Evolutionary conservation across 92 coral and sea anemone species (phyloP).

Genomic region (Blastomussa wellsi): DNA sequence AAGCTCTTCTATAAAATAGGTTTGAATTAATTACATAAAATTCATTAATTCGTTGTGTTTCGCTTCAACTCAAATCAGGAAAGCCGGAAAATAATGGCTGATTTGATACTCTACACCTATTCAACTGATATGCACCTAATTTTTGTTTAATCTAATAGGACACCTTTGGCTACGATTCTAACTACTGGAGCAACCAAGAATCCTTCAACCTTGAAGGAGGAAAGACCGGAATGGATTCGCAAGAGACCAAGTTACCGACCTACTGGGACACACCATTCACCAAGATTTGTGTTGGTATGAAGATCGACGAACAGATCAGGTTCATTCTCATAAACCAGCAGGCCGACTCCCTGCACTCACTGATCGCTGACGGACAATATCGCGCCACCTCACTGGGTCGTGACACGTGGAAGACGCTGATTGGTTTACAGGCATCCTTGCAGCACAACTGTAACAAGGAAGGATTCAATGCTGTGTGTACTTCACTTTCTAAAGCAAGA

Average conservation of each 20-base stretch:
- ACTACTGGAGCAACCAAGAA: not conserved
- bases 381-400: not conserved
- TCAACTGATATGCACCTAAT: too few species aligned
- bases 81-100: too few species aligned
- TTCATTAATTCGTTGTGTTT: too few species aligned
- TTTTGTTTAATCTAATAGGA: not conserved
- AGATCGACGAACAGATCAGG: not conserved
- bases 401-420: not conserved
- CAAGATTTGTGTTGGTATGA: slow-evolving; percentile 28
- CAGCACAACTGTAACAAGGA: not conserved
- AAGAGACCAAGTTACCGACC: slow-evolving; percentile 24
- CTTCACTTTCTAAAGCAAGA: not conserved
- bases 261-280: slow-evolving; percentile 21
- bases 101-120: too few species aligned
- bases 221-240: not conserved
- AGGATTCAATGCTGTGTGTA: not conserved
- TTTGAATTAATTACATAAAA: too few species aligned
- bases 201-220: not conserved
- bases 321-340: not conserved
- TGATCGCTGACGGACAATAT: not conserved
- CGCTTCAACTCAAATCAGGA: too few species aligned
- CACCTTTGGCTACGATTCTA: not conserved
- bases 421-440: not conserved
- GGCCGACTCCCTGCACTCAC: not conserved
- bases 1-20: too few species aligned